These are phyloP conservation scores for Rhyacophila brunnea DNA, from an alignment of 1,140 invertebrate species.

Conservation along the genomic window DNA sequence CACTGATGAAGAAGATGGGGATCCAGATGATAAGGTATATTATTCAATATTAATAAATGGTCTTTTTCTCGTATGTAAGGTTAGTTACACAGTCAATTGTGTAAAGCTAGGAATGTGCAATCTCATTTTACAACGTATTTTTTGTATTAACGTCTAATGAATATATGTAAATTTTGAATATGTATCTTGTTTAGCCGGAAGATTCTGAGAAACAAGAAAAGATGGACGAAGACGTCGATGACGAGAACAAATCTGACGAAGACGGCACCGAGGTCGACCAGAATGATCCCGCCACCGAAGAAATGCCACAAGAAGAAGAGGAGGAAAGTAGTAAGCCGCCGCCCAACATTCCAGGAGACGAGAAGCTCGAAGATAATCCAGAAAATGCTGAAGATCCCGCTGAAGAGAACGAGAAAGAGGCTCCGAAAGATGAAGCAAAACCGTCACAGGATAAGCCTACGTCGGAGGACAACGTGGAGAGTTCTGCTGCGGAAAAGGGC, in stretches of 20 bases:
- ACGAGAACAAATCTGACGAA: constrained; percentile 33
- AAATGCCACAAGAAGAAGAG: constrained; percentile 38
- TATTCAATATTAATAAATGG: no score
- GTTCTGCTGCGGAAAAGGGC: constrained; percentile 46
- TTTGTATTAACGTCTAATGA: no score
- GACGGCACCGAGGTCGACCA: constrained; percentile 33
- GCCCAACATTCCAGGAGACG: constrained; percentile 42
- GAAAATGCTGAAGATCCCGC: constrained; percentile 51
- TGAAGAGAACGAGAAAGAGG: constrained; percentile 72
- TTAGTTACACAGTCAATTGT: no score
- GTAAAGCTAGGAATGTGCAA: no score
- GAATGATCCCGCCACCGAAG: constrained; percentile 35
- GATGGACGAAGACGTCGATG: constrained; percentile 14
- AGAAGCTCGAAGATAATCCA: constrained; percentile 56
- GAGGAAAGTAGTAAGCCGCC: constrained; percentile 38
- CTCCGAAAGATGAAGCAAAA: constrained; percentile 59
- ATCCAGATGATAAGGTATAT: constrained; percentile 26
- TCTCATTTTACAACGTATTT: no score
- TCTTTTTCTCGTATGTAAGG: no score
- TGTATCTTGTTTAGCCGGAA: constrained; percentile 7
- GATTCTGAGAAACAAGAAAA: constrained; percentile 12
- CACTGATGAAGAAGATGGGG: constrained; percentile 43
- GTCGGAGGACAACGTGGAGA: constrained; percentile 50
- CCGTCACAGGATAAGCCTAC: constrained; percentile 59
- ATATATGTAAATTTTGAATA: no score